Evolutionary conservation across 2,113 vertebrate genomes (phyloP).

Genomic region (Antigone vipio): DNA sequence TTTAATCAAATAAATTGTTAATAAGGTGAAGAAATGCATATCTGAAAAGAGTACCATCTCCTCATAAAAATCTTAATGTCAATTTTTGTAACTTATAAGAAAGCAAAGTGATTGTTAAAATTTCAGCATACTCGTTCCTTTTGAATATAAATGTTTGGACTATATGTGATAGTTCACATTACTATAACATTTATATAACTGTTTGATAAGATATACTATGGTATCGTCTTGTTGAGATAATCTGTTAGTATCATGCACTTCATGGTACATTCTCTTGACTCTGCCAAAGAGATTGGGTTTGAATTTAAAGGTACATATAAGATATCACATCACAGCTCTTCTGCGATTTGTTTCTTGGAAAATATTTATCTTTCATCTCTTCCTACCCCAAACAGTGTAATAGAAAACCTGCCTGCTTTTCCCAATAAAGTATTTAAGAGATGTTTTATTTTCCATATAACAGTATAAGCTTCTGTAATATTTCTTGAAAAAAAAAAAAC

Average conservation of each 20-base stretch:
- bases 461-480: slow-evolving; percentile 46
- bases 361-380: background rate
- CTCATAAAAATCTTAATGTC: slow-evolving; percentile 38
- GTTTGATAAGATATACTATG: background rate
- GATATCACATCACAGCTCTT: background rate
- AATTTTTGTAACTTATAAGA: slow-evolving; percentile 51
- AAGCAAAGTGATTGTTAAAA: slow-evolving; percentile 23
- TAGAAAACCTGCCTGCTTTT: slow-evolving; percentile 15
- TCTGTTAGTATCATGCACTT: background rate
- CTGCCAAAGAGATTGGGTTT: slow-evolving; percentile 12
- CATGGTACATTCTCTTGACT: background rate
- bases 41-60: background rate
- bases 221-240: background rate
- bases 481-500: background rate
- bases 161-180: background rate
- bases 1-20: background rate
- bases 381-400: background rate
- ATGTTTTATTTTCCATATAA: slow-evolving; percentile 66
- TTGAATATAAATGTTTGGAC: background rate
- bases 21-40: background rate
- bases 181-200: background rate
- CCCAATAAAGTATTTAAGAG: slow-evolving; percentile 10
- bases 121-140: background rate
- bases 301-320: slow-evolving; percentile 12
- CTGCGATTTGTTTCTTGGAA: slow-evolving; percentile 18